These are phyloP conservation scores for Nysson spinosus DNA, from an alignment of 2,888 invertebrate genomes.

Conservation along the genomic window DNA sequence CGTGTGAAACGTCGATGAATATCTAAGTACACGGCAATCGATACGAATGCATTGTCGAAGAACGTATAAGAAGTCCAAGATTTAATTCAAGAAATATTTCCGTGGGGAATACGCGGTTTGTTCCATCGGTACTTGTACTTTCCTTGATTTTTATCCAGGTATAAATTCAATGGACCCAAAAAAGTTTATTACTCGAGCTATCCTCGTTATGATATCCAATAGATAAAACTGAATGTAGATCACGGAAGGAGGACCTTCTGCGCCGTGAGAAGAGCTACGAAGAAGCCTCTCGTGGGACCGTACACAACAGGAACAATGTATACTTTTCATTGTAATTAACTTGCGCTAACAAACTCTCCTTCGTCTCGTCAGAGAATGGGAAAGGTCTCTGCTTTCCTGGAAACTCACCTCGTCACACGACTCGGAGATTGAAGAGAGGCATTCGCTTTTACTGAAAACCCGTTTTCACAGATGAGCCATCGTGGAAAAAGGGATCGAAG, in stretches of 20 bases:
- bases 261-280: slow-evolving; percentile 62
- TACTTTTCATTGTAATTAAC: slow-evolving; percentile 73
- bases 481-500: background rate
- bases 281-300: slow-evolving; percentile 65
- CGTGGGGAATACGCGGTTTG: too few species aligned
- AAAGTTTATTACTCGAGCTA: too few species aligned
- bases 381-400: slow-evolving; percentile 64
- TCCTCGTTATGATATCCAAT: slow-evolving; percentile 20
- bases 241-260: slow-evolving; percentile 58
- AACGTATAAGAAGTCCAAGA: too few species aligned
- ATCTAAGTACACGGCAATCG: too few species aligned
- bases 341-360: slow-evolving; percentile 64
- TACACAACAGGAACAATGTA: slow-evolving; percentile 64
- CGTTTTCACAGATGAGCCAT: background rate
- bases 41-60: background rate
- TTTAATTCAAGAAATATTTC: too few species aligned
- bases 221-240: slow-evolving; percentile 43
- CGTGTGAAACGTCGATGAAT: slow-evolving; percentile 16
- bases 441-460: slow-evolving; percentile 26
- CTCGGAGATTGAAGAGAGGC: slow-evolving; percentile 9
- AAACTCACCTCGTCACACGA: slow-evolving; percentile 41
- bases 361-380: slow-evolving; percentile 49
- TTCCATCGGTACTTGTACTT: too few species aligned
- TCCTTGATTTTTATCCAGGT: too few species aligned
- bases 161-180: too few species aligned